Evolutionary conservation across 2,113 vertebrate species (phyloP), one percentile per base, ranked within the genome.

Genomic region (Paradoxurus hermaphroditus): DNA sequence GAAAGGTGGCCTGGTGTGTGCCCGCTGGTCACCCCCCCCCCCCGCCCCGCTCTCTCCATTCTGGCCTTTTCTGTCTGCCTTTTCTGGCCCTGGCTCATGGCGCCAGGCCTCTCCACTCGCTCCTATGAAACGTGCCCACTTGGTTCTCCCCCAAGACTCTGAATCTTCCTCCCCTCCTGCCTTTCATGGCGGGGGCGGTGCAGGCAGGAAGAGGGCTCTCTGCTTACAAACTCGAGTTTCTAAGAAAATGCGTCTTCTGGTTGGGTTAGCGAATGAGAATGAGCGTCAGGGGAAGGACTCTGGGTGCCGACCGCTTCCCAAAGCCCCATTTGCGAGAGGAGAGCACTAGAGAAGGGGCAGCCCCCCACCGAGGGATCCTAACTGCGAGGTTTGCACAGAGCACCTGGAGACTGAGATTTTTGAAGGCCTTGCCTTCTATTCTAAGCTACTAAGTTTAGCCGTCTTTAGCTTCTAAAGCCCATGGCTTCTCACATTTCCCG

Each of bases 371-470:
- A 84, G 67, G 39, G 78, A 34, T 16, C 34, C 27, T 84, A 1
- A 0, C 51, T 11, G 27, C 34, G n/a, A 90, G 77, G 82, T 81
- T n/a, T 96, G 51, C 91, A 59, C 27, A 19, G 67, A 39, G 12
- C 7, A 21, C 34, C 51, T 81, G 53, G 72, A 31, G 14, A 67
- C 87, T 36, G 34, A 79, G 63, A 65, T 13, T 36, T 36, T 86
- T 77, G 84, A 46, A 95, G 79, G 51, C 53, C 59, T 94, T 85
- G 83, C 77, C 51, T 97, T 93, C 65, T 67, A 9, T 94, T 83
- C 56, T 67, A 19, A 95, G 75, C 21, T 68, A 65, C 96, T 97
- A 93, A 95, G 91, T 94, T 95, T 95, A 94, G 86, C 84, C 82
- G 39, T 65, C 89, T 73, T 19, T 70, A 36, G 65, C 77, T 95